These are phyloP conservation scores for Epistrophe eligans DNA, from an alignment of 2,888 invertebrate species.

Conservation along the genomic window DNA sequence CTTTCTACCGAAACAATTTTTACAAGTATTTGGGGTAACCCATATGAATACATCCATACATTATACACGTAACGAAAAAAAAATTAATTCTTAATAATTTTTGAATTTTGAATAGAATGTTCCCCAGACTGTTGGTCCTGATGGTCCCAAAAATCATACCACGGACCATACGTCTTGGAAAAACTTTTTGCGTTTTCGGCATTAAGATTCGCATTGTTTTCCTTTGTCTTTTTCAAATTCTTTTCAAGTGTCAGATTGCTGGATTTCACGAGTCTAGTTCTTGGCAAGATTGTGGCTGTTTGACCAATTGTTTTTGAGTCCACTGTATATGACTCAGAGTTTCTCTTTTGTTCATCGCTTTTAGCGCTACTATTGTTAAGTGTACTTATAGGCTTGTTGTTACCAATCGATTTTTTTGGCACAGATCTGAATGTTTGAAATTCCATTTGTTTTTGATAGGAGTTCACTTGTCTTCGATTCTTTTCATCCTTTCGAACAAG, in stretches of 20 bases:
- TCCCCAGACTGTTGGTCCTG: conserved; percentile 78
- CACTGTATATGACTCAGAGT: conserved; percentile 84
- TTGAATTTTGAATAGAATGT: conserved; percentile 34
- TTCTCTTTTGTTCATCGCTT: conserved; percentile 84
- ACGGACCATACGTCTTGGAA: conserved; percentile 91
- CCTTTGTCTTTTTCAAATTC: conserved; percentile 84
- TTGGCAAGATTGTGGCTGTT: conserved; percentile 82
- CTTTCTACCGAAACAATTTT: background rate
- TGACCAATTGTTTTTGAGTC: conserved; percentile 80
- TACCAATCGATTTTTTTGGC: conserved; percentile 50
- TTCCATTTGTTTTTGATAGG: conserved; percentile 84
- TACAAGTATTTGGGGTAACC: background rate
- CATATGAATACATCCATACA: background rate
- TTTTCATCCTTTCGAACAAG: conserved; percentile 84
- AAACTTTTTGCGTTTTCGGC: conserved; percentile 77
- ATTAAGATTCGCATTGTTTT: conserved; percentile 81
- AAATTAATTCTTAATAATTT: conserved; percentile 42
- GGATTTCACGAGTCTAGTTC: conserved; percentile 82
- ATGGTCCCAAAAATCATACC: conserved; percentile 93
- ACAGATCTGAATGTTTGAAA: conserved; percentile 82
- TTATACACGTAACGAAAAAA: background rate
- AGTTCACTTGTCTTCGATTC: conserved; percentile 80
- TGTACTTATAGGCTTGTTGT: conserved; percentile 54
- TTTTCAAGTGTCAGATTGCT: conserved; percentile 78
- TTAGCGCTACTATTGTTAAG: conserved; percentile 78